Evolutionary conservation across 2,888 invertebrate genomes (phyloP).

Genomic region (Tetranychus piercei): DNA sequence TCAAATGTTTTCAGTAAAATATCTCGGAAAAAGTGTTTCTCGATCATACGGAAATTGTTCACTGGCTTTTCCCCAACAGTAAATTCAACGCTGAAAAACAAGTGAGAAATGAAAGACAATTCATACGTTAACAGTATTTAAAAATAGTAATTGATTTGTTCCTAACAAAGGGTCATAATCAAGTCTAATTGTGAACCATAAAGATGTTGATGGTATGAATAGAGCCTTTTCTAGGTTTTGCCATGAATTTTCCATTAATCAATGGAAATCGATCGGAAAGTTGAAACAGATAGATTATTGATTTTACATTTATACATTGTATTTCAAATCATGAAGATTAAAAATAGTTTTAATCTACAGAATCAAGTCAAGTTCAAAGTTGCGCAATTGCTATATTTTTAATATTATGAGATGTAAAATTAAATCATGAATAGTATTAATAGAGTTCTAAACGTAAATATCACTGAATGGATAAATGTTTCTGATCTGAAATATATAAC

Average conservation of each 20-base stretch:
- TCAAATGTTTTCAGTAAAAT: constrained; percentile 88
- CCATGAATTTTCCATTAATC: neutral
- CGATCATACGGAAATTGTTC: constrained; percentile 90
- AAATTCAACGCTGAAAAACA: constrained; percentile 63
- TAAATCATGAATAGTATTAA: too few species aligned
- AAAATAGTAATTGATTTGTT: too few species aligned
- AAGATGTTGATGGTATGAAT: neutral
- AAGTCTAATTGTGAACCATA: neutral
- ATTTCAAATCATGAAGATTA: too few species aligned
- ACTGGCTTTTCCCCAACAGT: constrained; percentile 80
- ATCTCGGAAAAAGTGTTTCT: constrained; percentile 85
- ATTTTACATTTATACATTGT: neutral
- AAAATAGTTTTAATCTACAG: too few species aligned
- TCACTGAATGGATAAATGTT: too few species aligned
- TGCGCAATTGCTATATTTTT: too few species aligned
- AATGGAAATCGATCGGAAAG: constrained; percentile 5
- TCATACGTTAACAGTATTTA: neutral
- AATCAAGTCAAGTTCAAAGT: too few species aligned
- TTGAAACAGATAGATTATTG: constrained; percentile 6
- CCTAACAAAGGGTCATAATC: too few species aligned
- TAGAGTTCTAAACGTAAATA: too few species aligned
- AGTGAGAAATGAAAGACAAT: neutral
- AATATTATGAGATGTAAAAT: too few species aligned
- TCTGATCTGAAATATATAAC: too few species aligned
- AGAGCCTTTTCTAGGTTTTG: too few species aligned